Evolutionary conservation across 2,113 vertebrate species (phyloP).

Genomic region (Esox niger): DNA sequence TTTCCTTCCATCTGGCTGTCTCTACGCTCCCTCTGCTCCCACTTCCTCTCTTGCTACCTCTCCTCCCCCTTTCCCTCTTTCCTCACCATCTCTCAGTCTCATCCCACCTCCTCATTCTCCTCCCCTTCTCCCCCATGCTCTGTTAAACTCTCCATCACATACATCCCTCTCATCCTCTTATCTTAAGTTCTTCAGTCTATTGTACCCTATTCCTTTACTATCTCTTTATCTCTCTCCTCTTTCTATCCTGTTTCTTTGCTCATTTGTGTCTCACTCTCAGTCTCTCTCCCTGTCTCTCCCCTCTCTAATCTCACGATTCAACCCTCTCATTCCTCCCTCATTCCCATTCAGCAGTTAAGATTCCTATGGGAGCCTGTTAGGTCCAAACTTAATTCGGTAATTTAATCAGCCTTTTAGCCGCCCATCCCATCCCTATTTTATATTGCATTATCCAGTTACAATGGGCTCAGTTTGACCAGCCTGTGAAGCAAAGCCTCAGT

Average conservation of each 20-base stretch:
- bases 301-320: neutral
- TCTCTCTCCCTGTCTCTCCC: constrained; percentile 18
- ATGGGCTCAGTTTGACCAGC: constrained; percentile 19
- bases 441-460: constrained; percentile 44
- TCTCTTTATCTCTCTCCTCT: constrained; percentile 31
- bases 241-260: no score
- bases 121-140: no score
- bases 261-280: constrained; percentile 33
- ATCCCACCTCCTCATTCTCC: no score
- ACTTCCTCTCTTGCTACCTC: constrained; percentile 19
- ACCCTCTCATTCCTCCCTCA: constrained; percentile 23
- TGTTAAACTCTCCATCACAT: constrained; percentile 6
- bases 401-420: constrained; percentile 46
- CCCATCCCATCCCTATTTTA: constrained; percentile 34
- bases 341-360: constrained; percentile 19
- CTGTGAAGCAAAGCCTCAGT: constrained; percentile 8
- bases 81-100: no score
- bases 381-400: constrained; percentile 47
- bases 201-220: no score
- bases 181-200: no score
- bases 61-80: constrained; percentile 15
- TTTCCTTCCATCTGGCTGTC: constrained; percentile 26
- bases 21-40: constrained; percentile 32
- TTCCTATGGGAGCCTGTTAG: constrained; percentile 27
- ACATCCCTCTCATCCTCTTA: constrained; percentile 9